phyloP scores from a whole-genome alignment of 2,797 vertebrate genomes.

The Sebastiscus tertius region DNA sequence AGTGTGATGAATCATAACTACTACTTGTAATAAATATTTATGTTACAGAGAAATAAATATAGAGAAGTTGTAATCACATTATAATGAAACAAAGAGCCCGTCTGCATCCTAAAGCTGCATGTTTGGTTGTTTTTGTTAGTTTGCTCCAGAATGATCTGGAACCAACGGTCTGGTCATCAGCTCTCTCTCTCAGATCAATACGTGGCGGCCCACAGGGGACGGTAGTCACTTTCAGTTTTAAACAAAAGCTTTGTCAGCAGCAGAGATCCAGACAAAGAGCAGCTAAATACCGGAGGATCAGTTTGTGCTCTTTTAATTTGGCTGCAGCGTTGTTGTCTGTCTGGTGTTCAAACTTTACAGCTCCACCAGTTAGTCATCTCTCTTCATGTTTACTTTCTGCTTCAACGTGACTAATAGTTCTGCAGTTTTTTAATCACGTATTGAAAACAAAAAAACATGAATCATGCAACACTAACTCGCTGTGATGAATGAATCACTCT shows the following conservation, averaged over 20 bases:
- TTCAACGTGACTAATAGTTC: background rate
- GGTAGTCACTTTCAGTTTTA: background rate
- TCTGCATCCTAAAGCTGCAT: background rate
- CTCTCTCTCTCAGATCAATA: background rate
- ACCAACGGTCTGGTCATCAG: background rate
- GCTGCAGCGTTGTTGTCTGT: background rate
- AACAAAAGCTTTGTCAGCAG: conserved; percentile 14
- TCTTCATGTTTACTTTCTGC: background rate
- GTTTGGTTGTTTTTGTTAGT: background rate
- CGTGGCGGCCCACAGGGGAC: background rate
- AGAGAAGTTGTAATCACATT: background rate
- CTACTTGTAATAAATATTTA: no score
- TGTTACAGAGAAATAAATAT: background rate
- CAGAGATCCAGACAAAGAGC: background rate
- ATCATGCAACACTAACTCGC: background rate
- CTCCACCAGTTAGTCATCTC: background rate
- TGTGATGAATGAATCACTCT: conserved; percentile 7
- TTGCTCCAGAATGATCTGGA: conserved; percentile 6
- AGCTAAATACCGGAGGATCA: background rate
- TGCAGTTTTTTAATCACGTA: background rate
- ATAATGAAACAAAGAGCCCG: background rate
- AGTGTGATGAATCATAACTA: no score
- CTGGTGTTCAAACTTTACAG: background rate
- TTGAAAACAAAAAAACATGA: conserved; percentile 28
- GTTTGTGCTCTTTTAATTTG: background rate